Evolutionary conservation across 2,888 invertebrate species (phyloP).

Genomic region (Cyclophora punctaria): DNA sequence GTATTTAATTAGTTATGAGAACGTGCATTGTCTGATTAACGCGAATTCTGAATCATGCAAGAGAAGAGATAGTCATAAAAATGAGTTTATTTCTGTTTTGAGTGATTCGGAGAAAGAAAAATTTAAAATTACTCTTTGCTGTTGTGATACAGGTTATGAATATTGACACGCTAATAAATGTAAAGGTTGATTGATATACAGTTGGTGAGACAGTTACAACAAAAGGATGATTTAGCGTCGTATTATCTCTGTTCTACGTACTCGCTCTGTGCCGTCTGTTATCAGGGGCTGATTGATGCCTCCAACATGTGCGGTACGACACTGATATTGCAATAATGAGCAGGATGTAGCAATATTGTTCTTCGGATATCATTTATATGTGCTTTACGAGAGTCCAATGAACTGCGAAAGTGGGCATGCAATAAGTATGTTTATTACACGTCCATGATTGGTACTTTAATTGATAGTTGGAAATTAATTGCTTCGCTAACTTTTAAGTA

Average conservation of each 20-base stretch:
- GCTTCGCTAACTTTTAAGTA: too few species aligned
- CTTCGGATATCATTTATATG: slow-evolving; percentile 17
- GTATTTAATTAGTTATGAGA: too few species aligned
- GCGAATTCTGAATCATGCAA: too few species aligned
- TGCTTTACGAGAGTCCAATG: slow-evolving; percentile 15
- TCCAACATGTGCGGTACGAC: slow-evolving; percentile 47
- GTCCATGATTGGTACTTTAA: too few species aligned
- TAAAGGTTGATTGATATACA: slow-evolving; percentile 40
- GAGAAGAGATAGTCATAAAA: too few species aligned
- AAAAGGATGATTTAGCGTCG: slow-evolving; percentile 58
- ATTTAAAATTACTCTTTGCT: too few species aligned
- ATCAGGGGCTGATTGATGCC: slow-evolving; percentile 50
- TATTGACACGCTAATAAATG: slow-evolving; percentile 29
- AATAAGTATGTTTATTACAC: too few species aligned
- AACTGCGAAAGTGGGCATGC: slow-evolving; percentile 10
- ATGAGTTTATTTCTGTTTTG: too few species aligned
- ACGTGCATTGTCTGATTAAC: too few species aligned
- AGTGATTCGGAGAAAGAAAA: too few species aligned
- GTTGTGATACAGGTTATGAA: slow-evolving; percentile 11
- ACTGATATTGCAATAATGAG: slow-evolving; percentile 42
- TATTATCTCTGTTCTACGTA: slow-evolving; percentile 33
- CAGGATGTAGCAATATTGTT: slow-evolving; percentile 35
- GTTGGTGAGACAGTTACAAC: slow-evolving; percentile 35
- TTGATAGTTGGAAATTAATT: too few species aligned
- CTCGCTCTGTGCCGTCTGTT: too few species aligned